Evolutionary conservation across 2,797 vertebrate species (phyloP), one percentile per base, ranked within the genome.

Genomic region (Falco berigora): DNA sequence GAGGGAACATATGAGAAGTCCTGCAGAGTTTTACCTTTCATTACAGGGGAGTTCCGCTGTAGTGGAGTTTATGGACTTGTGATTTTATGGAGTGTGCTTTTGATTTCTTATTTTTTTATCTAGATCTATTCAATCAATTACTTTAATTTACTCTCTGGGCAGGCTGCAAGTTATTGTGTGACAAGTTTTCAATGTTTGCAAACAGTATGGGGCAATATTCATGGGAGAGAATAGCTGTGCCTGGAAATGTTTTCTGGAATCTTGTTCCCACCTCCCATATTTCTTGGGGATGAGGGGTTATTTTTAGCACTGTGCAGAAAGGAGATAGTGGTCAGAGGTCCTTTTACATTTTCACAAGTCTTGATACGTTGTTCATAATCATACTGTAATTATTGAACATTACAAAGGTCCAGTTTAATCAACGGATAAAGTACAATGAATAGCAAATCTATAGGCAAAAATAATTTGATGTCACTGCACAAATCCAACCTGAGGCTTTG

Each of bases 61-160:
- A 62, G 55, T 94, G 87, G 83, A 96, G 73, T 97, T 97, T 97
- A 96, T 94, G 92, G 80, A 88, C 89, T 91, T 90, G 56, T 62
- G 74, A 91, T 88, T 96, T 95, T 90, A 97, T 93, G 42, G 52
- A 90, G 64, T 58, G 20, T 94, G 46, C 17, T 64, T 96, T 93
- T 86, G 80, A 92, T 72, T 68, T 86, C 63, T 74, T 87, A 9
- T 46, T 82, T 96, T 96, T 95, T 92, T 58, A 69, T 66, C 75
- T 92, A 67, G 32, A 73, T 55, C 38, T 94, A 88, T 95, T 94
- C 44, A 80, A 91, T 91, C 59, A 89, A 68, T 91, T 63, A 53
- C 40, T 94, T 82, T 80, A 72, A 92, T 96, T 95, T 95, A 88
- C 49, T 77, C 85, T 92, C 78, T 91, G 58, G 32, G 40, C 62